phyloP scores from a whole-genome alignment of 2,797 vertebrate species.

The Poecilia velifera region DNA sequence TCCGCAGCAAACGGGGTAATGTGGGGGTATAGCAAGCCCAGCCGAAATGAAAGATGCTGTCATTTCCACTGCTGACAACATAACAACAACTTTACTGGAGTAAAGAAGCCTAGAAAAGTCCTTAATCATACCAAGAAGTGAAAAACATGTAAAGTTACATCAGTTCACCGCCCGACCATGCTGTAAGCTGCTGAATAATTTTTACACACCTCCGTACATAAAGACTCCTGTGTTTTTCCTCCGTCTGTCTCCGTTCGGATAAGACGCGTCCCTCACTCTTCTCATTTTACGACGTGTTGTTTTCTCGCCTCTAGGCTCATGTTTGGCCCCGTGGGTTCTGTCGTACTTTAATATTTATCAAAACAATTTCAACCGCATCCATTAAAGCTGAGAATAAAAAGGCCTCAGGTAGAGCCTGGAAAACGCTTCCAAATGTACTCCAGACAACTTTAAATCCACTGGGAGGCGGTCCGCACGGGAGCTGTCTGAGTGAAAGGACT shows the following conservation, averaged over 20 bases:
- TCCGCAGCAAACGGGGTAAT: not conserved
- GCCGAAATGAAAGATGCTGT: conserved; percentile 1
- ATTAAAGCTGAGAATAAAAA: conserved; percentile 48
- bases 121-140: not conserved
- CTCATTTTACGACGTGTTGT: conserved; percentile 20
- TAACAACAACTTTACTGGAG: conserved; percentile 1
- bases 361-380: conserved; percentile 71
- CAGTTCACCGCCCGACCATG: not conserved
- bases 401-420: conserved; percentile 39
- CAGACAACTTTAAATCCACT: conserved; percentile 48
- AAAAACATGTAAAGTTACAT: conserved; percentile 1
- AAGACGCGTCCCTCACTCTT: conserved; percentile 4
- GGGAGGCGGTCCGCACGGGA: conserved; percentile 29
- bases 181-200: not conserved
- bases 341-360: conserved; percentile 75
- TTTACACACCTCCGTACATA: not conserved
- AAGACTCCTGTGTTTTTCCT: not conserved
- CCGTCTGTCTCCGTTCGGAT: not conserved
- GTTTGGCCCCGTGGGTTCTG: conserved; percentile 55
- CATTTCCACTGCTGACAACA: not conserved
- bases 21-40: not conserved
- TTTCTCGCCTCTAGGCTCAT: conserved; percentile 26
- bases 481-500: conserved; percentile 19
- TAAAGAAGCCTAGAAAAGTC: not conserved
- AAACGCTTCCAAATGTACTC: conserved; percentile 49